phyloP scores from a whole-genome alignment of 2,113 vertebrate genomes.

The Microcebus ravelobensis region DNA sequence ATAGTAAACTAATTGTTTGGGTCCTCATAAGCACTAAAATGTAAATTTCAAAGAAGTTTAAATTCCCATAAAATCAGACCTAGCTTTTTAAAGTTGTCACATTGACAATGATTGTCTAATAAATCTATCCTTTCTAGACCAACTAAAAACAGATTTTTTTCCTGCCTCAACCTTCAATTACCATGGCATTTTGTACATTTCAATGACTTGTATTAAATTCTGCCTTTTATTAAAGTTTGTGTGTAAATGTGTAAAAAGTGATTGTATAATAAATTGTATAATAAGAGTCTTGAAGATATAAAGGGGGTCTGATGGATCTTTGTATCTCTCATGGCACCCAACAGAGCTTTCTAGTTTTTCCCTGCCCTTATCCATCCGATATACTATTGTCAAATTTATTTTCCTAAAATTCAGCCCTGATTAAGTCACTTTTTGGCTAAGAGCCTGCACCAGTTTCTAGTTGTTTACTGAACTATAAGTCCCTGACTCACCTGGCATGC shows the following conservation, averaged over 20 bases:
- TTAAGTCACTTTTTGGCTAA: constrained; percentile 18
- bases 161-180: not conserved
- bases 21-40: not conserved
- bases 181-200: constrained; percentile 16
- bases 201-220: not conserved
- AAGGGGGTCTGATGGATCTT: not conserved
- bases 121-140: not conserved
- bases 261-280: not conserved
- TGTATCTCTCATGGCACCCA: not conserved
- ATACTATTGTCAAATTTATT: not conserved
- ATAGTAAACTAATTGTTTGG: not conserved
- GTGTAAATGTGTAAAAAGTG: not conserved
- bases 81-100: not conserved
- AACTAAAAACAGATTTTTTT: constrained; percentile 24
- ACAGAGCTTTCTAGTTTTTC: not conserved
- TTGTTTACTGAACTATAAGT: not conserved
- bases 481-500: not conserved
- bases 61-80: constrained; percentile 28
- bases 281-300: not conserved
- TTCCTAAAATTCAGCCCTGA: constrained; percentile 2
- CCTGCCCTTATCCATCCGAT: not conserved
- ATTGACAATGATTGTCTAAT: not conserved
- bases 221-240: not conserved
- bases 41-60: constrained; percentile 33
- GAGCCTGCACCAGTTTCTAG: not conserved